A percentile compares a stretch with the other conserved stretches of the same genome.
phyloP scores from a whole-genome alignment of 2,888 invertebrate genomes.

The Eilema sororculum region DNA sequence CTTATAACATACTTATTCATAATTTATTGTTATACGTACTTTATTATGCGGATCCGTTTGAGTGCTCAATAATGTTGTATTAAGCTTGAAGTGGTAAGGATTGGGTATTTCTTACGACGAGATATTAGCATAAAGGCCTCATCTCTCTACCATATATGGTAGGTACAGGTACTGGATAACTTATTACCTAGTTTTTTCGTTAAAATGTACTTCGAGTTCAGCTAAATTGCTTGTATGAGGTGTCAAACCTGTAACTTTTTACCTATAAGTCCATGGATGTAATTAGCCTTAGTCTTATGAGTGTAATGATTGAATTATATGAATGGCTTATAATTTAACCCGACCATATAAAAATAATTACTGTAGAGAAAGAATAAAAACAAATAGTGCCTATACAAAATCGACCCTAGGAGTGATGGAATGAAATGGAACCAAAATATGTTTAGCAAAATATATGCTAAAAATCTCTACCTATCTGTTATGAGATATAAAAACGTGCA shows the following conservation, averaged over 20 bases:
- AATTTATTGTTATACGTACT: conserved; percentile 32
- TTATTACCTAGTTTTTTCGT: background rate
- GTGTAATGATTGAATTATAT: background rate
- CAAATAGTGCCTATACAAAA: background rate
- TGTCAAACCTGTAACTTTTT: background rate
- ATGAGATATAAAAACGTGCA: background rate
- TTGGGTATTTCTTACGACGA: background rate
- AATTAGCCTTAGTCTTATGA: background rate
- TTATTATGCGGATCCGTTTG: conserved; percentile 40
- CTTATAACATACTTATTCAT: background rate
- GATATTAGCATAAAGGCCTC: background rate
- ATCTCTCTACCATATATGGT: too few species aligned
- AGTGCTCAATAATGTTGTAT: conserved; percentile 32
- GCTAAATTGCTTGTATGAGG: background rate
- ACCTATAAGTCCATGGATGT: background rate
- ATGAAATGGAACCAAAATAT: background rate
- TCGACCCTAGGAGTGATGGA: too few species aligned
- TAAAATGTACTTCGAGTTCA: background rate
- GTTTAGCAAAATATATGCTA: background rate
- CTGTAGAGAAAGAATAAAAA: too few species aligned
- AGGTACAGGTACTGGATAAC: too few species aligned
- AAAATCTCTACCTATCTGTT: background rate
- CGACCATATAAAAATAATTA: too few species aligned
- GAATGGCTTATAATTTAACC: too few species aligned
- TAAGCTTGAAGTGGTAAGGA: conserved; percentile 14